Evolutionary conservation across 1,140 invertebrate species (phyloP), one percentile per base, ranked within the genome.

Genomic region (Drosophila repleta): DNA sequence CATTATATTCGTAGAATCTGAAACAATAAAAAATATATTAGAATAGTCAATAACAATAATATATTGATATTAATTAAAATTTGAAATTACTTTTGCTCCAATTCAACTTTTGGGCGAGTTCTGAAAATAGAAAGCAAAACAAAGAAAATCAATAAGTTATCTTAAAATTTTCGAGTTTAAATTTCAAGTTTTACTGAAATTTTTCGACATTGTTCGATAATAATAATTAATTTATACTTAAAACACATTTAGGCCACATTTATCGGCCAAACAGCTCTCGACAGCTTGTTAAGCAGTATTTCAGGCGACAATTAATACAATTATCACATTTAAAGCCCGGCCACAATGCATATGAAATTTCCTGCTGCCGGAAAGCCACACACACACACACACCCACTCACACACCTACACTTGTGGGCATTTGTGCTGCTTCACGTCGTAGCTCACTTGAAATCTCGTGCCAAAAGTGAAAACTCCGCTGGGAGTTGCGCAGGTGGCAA

Each of bases 321-420:
- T 85, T 80, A 85, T 85, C 74, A 69, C 74, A 85, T 85, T 85
- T 77, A 85, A 85, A 80, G 66, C 58, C 39, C 37, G 39, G 41
- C 60, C 81, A 80, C 82, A 81, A 85, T 78, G 77, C 74, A 84
- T 76, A 79, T 74, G 74, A 70, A 69, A 79, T 76, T 79, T 74
- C 72, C 53, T 64, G 63, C 67, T 56, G 43, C 51, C 57, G 61
- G 68, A 66, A 67, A 60, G 62, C 29, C 46, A 45, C 52, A 56
- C 75, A 37, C 64, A 26, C 55, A 29, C 32, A 39, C 21, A 64
- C 39, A 66, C 35, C 10, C 35, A 26, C 20, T 32, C 20, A 26
- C 18, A 52, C 4, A 60, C 8, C 49, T 37, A 26, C 17, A 65
- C 29, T 56, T 13, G 24, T 29, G 35, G 13, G 17, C 39, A 43